Conservation (phyloP, 2,888 invertebrate genomes). For the Tipula vernalis region DNA sequence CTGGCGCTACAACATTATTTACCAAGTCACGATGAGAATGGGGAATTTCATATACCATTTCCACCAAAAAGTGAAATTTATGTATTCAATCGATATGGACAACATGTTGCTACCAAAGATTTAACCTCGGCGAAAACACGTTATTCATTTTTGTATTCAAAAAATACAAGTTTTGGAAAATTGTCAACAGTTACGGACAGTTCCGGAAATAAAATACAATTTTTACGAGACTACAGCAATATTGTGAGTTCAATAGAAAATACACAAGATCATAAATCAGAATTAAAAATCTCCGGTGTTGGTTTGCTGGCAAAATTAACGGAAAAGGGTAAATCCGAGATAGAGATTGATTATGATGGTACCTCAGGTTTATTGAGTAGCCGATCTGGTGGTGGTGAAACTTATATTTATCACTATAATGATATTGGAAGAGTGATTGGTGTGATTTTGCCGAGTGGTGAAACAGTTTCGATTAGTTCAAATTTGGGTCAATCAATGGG, state of each 20-base stretch:
- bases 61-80: slow-evolving; percentile 89
- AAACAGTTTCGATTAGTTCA: slow-evolving; percentile 67
- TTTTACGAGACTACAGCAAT: slow-evolving; percentile 82
- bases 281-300: slow-evolving; percentile 83
- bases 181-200: slow-evolving; percentile 88
- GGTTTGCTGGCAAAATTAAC: slow-evolving; percentile 79
- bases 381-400: slow-evolving; percentile 71
- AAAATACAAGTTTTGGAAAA: slow-evolving; percentile 91
- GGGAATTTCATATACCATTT: slow-evolving; percentile 87
- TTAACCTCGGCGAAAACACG: slow-evolving; percentile 87
- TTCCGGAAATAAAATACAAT: slow-evolving; percentile 84
- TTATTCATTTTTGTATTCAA: slow-evolving; percentile 93
- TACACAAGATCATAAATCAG: slow-evolving; percentile 85
- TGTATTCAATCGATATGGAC: slow-evolving; percentile 88
- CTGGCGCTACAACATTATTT: slow-evolving; percentile 75
- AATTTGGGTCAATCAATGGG: slow-evolving; percentile 66
- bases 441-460: slow-evolving; percentile 83
- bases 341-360: slow-evolving; percentile 82
- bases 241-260: slow-evolving; percentile 90
- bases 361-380: slow-evolving; percentile 77
- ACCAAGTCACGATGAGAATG: slow-evolving; percentile 75
- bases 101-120: slow-evolving; percentile 90
- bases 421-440: slow-evolving; percentile 74
- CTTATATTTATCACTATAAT: slow-evolving; percentile 85
- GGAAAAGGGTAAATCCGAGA: slow-evolving; percentile 79